These are phyloP conservation scores for Hermaeophaga mercurialis DNA, from an alignment of 2,888 invertebrate genomes.

Conservation along the genomic window DNA sequence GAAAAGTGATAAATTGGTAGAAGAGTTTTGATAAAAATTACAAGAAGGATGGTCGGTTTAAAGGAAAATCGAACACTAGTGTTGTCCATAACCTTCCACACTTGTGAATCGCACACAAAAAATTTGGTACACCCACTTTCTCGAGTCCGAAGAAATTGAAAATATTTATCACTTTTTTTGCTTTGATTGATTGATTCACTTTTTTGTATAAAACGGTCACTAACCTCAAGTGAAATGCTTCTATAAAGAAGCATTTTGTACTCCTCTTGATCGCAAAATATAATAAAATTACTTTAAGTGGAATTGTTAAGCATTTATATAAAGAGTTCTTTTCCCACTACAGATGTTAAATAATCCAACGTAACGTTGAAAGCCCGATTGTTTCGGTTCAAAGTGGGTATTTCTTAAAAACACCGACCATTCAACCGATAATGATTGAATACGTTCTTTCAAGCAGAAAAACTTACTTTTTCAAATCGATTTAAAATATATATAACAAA, in stretches of 20 bases:
- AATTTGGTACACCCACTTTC: conserved; percentile 21
- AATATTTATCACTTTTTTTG: conserved; percentile 8
- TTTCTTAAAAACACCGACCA: conserved; percentile 51
- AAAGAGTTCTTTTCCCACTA: conserved; percentile 51
- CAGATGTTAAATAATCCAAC: conserved; percentile 38
- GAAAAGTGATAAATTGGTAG: no score
- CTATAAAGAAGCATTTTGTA: conserved; percentile 50
- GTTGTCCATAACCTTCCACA: no score
- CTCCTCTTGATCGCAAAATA: conserved; percentile 36
- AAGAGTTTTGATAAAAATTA: no score
- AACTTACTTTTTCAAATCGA: conserved; percentile 40
- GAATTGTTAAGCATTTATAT: conserved; percentile 52
- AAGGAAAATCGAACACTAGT: no score
- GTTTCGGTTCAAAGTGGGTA: conserved; percentile 48
- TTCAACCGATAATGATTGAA: conserved; percentile 53
- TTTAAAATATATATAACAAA: conserved; percentile 31
- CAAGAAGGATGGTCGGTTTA: no score
- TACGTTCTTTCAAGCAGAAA: conserved; percentile 48
- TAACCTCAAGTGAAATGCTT: conserved; percentile 53
- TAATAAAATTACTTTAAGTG: conserved; percentile 47
- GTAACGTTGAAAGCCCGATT: conserved; percentile 52
- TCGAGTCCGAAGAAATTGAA: conserved; percentile 3
- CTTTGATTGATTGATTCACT: neutral
- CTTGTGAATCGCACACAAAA: no score
- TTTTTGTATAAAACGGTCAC: conserved; percentile 36